Evolutionary conservation across 2,113 vertebrate species (phyloP).

Genomic region (Syrrhaptes paradoxus): DNA sequence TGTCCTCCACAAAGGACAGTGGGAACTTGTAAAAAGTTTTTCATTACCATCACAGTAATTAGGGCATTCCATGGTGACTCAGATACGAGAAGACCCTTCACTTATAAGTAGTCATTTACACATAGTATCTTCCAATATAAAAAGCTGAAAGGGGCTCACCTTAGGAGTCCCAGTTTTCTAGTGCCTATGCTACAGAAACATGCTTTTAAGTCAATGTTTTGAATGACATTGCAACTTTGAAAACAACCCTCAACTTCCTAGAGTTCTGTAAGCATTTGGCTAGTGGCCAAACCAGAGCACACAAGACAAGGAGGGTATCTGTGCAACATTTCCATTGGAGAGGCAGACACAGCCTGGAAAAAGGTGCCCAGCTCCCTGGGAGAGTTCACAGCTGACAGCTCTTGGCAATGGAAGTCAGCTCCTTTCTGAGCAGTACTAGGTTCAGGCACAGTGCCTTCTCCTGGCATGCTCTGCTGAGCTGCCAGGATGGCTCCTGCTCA

Average conservation of each 20-base stretch:
- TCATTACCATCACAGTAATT: not conserved
- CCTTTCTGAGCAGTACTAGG: not conserved
- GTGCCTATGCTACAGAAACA: not conserved
- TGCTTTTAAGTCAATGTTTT: not conserved
- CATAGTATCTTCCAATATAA: not conserved
- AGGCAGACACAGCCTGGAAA: not conserved
- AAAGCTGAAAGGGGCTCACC: not conserved
- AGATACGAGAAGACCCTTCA: not conserved
- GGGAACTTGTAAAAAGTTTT: not conserved
- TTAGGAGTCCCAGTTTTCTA: not conserved
- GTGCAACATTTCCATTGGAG: not conserved
- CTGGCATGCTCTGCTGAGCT: accelerated
- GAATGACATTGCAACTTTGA: not conserved
- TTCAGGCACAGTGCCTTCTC: not conserved
- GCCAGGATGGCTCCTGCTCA: not conserved
- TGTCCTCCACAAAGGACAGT: not conserved
- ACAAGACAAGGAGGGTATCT: not conserved
- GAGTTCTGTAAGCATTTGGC: not conserved
- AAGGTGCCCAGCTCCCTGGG: not conserved
- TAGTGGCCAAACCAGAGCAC: not conserved
- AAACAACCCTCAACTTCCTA: not conserved
- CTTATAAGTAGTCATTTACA: not conserved
- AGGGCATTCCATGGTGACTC: not conserved
- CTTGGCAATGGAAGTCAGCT: not conserved
- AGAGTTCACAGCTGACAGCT: not conserved